Evolutionary conservation across 1,140 invertebrate genomes (phyloP).

Genomic region (Eufriesea mexicana): DNA sequence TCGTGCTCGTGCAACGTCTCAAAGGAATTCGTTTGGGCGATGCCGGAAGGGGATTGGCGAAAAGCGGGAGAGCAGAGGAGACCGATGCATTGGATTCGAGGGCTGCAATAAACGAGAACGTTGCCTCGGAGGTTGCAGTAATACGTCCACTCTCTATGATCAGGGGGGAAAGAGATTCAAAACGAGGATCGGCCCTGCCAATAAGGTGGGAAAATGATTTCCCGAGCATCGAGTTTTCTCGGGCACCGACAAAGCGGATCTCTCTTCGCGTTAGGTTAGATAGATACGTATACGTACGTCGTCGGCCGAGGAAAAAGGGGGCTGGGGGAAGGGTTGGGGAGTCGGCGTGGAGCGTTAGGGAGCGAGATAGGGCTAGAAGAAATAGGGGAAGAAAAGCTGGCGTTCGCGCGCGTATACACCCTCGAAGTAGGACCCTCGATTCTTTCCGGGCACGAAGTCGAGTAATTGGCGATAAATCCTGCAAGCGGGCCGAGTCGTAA

Average conservation of each 20-base stretch:
- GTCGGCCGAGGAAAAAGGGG: too few relatives aligned
- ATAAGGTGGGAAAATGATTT: conserved; percentile 33
- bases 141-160: background rate
- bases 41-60: background rate
- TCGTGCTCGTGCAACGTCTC: background rate
- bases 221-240: background rate
- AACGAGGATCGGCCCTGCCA: background rate
- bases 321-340: background rate
- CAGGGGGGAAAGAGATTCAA: background rate
- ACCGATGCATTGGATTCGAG: conserved; percentile 1
- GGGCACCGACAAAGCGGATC: background rate
- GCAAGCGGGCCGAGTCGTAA: conserved; percentile 61
- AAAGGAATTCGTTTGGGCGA: conserved; percentile 14
- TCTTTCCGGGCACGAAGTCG: conserved; percentile 69
- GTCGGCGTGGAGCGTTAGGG: background rate
- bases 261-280: too few relatives aligned
- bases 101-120: background rate
- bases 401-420: conserved; percentile 50
- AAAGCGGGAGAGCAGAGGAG: background rate
- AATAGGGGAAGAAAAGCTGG: conserved; percentile 16
- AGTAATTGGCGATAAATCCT: conserved; percentile 70
- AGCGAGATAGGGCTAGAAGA: background rate
- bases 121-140: background rate
- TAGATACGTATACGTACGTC: too few relatives aligned
- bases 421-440: conserved; percentile 52